Conservation (phyloP, 2,888 invertebrate genomes). For the Zeuzera pyrina region DNA sequence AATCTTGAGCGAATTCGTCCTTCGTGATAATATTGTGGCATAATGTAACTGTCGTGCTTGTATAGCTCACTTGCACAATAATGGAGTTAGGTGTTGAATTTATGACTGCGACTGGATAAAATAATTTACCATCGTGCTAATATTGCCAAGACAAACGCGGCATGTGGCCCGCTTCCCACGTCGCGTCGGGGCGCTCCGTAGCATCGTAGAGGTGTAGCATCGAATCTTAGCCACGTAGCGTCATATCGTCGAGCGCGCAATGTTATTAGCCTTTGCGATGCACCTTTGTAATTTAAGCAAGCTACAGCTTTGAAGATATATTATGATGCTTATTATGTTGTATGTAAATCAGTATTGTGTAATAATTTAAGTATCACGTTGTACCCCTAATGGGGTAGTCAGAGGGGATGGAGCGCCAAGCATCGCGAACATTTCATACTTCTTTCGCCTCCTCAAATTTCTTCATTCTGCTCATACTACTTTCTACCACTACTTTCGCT, state of each 20-base stretch:
- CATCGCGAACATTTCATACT: no score
- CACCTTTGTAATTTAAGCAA: conserved; percentile 12
- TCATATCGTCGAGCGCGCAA: conserved; percentile 21
- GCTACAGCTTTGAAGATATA: conserved; percentile 5
- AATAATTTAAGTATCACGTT: no score
- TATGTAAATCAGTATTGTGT: no score
- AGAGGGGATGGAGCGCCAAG: no score
- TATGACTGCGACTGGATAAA: conserved; percentile 45
- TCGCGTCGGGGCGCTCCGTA: conserved; percentile 11
- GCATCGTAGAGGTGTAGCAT: conserved; percentile 13
- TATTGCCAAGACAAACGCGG: conserved; percentile 39
- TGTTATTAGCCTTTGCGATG: conserved; percentile 19
- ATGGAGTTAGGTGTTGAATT: conserved; percentile 40
- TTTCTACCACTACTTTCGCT: no score
- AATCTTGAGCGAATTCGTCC: no score
- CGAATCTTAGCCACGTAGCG: conserved; percentile 16
- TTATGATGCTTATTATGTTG: background rate
- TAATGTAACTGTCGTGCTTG: conserved; percentile 9
- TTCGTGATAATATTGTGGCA: no score
- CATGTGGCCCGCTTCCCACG: conserved; percentile 43
- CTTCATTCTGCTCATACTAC: no score
- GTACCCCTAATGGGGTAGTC: no score
- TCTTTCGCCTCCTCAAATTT: no score
- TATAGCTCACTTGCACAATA: conserved; percentile 29
- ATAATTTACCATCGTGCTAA: conserved; percentile 48